Evolutionary conservation across 2,113 vertebrate species (phyloP).

Genomic region (Neomonachus schauinslandi): DNA sequence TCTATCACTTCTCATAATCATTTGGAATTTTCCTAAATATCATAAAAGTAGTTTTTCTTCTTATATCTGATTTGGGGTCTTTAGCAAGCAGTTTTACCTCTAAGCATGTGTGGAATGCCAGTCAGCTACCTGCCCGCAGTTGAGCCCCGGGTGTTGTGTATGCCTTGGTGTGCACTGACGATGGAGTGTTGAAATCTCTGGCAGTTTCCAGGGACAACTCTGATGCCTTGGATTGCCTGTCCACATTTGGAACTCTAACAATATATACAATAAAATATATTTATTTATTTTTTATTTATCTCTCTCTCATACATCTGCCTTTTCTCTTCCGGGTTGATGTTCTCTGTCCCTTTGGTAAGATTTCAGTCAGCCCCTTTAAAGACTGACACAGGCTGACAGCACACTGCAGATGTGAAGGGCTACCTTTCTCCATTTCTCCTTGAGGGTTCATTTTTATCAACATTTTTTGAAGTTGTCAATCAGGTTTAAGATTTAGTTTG

Average conservation of each 20-base stretch:
- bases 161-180: conserved; percentile 49
- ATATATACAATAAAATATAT: not conserved
- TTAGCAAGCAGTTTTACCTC: conserved; percentile 7
- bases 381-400: conserved; percentile 21
- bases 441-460: not conserved
- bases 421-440: not conserved
- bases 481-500: not conserved
- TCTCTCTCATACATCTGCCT: conserved; percentile 56
- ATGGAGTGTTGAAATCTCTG: conserved; percentile 48
- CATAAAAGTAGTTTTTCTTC: not conserved
- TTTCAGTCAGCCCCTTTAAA: conserved; percentile 58
- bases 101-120: not conserved
- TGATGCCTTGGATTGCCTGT: conserved; percentile 38
- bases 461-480: not conserved
- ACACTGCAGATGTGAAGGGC: not conserved
- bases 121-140: conserved; percentile 10
- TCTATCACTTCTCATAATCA: not conserved
- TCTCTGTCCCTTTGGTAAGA: not conserved
- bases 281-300: conserved; percentile 63
- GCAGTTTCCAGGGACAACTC: not conserved
- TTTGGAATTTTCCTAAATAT: conserved; percentile 19
- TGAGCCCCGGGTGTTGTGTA: not conserved
- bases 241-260: conserved; percentile 56
- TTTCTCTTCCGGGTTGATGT: conserved; percentile 39
- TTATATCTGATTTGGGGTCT: not conserved